A percentile compares a stretch with the other conserved stretches of the same genome.
These are phyloP conservation scores for Microcebus lehilahytsara DNA, from an alignment of 2,113 vertebrate species.

Conservation along the genomic window DNA sequence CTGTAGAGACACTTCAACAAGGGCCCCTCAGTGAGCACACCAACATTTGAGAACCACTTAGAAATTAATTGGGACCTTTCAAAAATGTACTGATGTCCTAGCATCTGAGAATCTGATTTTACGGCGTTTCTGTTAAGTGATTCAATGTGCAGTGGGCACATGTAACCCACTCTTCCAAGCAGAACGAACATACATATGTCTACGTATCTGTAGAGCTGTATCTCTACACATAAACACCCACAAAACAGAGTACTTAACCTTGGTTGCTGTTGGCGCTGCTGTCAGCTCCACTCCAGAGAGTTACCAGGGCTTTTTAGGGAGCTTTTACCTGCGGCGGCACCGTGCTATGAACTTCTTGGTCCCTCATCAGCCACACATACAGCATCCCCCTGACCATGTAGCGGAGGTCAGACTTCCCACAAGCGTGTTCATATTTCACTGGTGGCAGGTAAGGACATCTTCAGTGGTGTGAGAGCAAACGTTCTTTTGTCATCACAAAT, in stretches of 20 bases:
- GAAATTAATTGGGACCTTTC: background rate
- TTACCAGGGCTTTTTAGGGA: too few relatives aligned
- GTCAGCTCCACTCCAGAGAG: accelerated
- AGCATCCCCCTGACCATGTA: too few relatives aligned
- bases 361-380: too few relatives aligned
- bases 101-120: background rate
- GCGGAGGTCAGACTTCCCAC: accelerated
- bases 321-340: background rate
- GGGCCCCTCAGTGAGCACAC: accelerated
- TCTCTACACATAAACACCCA: too few relatives aligned
- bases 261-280: accelerated
- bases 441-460: background rate
- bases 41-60: accelerated
- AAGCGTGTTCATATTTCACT: accelerated
- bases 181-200: too few relatives aligned
- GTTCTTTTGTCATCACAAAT: background rate
- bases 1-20: accelerated
- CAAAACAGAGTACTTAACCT: background rate
- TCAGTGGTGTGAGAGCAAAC: background rate
- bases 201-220: background rate
- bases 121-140: background rate
- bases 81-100: background rate
- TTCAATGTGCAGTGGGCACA: accelerated
- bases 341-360: background rate
- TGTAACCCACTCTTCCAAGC: background rate